Percentiles rank a stretch among this genome's conserved stretches.
phyloP scores from a whole-genome alignment of 2,888 invertebrate species.

The Stenolophus ochropezus region DNA sequence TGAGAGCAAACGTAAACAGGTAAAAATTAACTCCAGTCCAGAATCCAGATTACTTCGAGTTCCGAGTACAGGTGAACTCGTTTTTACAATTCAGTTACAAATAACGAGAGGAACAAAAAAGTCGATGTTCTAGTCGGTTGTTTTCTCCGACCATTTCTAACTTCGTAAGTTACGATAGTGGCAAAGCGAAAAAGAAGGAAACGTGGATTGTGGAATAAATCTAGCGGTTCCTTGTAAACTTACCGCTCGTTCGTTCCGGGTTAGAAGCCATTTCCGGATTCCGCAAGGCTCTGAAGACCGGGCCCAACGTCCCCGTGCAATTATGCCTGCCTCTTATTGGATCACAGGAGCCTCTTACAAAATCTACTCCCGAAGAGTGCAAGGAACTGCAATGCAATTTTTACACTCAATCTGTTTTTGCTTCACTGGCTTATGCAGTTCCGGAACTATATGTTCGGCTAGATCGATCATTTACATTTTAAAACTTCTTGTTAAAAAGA shows the following conservation, averaged over 20 bases:
- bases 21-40: constrained; percentile 36
- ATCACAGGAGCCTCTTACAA: background rate
- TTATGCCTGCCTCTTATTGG: background rate
- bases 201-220: constrained; percentile 55
- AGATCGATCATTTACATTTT: constrained; percentile 15
- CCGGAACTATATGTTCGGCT: background rate
- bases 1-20: constrained; percentile 43
- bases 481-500: constrained; percentile 1
- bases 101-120: constrained; percentile 46
- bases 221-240: constrained; percentile 46
- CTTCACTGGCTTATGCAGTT: constrained; percentile 11
- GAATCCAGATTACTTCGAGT: constrained; percentile 33
- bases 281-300: background rate
- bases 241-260: constrained; percentile 42
- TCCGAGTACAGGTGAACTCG: constrained; percentile 32
- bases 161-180: constrained; percentile 56
- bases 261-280: constrained; percentile 19
- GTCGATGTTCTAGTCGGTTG: constrained; percentile 53
- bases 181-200: constrained; percentile 51
- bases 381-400: constrained; percentile 14
- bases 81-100: constrained; percentile 53
- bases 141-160: constrained; percentile 56
- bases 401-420: constrained; percentile 18
- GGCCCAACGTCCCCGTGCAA: background rate
- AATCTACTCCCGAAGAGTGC: constrained; percentile 5